Evolutionary conservation across 2,113 vertebrate species (phyloP), one percentile per base, ranked within the genome.

Genomic region (Cryptomyrus ogoouensis): DNA sequence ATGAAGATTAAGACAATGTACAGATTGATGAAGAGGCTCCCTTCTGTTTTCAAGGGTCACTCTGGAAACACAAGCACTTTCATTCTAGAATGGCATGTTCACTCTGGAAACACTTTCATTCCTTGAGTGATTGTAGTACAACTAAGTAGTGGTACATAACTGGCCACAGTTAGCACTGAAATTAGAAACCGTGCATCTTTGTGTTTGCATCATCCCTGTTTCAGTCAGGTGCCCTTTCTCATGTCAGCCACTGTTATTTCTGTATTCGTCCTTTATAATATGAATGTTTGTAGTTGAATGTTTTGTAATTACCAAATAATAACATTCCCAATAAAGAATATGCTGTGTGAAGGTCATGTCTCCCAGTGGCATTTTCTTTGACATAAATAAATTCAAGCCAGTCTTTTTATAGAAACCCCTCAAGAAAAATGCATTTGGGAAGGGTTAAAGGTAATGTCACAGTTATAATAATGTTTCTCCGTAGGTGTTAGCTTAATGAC

Each of bases 11-110:
- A 90, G 90, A 35, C 74, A 21, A 70, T 80, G 3, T 86, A n/a
- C 47, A 90, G 74, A 90, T 90, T 47, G 46, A 50, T 87, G 7
- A 90, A 46, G 74, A 89, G 66, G 83, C 90, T 88, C 89, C 70
- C 83, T 90, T 44, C n/a, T 90, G 88, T 77, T 70, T 42, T 52
- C 35, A 35, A 31, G 27, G 87, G 46, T 21, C 31, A 42, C 74
- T 66, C 52, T 46, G 44, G 89, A 39, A 66, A 74, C 83, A 83
- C 47, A 90, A 77, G 13, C 90, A 19, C 53, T 52, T 62, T 86
- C 19, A 89, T 15, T 50, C 49, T 50, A 50, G 49, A 50, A 50
- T 50, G 49, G 12, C 13, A 52, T 17, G 50, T 52, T 52, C 27
- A 31, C 83, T 66, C 56, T 46, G 53, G 89, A 39, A 66, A 62